Conservation (phyloP, 2,888 invertebrate species). For the Chloroclysta siterata region DNA sequence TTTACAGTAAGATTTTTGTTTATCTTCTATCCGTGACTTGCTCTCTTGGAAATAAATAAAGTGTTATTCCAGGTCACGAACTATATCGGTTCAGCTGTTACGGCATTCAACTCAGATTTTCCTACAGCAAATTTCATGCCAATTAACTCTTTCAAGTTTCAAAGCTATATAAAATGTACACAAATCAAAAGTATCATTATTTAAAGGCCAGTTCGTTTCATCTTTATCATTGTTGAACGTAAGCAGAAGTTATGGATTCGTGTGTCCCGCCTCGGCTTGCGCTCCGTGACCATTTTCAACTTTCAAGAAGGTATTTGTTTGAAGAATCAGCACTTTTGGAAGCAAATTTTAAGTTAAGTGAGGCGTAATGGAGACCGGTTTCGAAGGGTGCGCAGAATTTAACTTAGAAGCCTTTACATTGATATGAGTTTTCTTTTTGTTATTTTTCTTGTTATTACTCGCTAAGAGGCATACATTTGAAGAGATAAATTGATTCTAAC, state of each 20-base stretch:
- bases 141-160: not conserved
- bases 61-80: not conserved
- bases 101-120: not conserved
- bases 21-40: no score
- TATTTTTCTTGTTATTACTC: not conserved
- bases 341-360: constrained; percentile 10
- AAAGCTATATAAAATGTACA: not conserved
- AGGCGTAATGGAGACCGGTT: constrained; percentile 2
- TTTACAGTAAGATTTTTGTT: no score
- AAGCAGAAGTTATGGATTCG: not conserved
- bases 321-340: constrained; percentile 21
- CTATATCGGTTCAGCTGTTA: not conserved
- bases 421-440: not conserved
- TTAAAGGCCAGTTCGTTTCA: not conserved
- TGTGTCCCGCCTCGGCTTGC: not conserved
- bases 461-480: not conserved
- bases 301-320: constrained; percentile 27
- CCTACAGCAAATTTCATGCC: not conserved
- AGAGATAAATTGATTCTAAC: not conserved
- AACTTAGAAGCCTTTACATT: not conserved
- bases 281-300: constrained; percentile 1
- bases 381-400: not conserved
- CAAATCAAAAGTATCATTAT: not conserved
- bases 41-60: not conserved
- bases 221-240: not conserved